phyloP scores from a whole-genome alignment of 2,888 invertebrate genomes.

The Epinotia demarniana region DNA sequence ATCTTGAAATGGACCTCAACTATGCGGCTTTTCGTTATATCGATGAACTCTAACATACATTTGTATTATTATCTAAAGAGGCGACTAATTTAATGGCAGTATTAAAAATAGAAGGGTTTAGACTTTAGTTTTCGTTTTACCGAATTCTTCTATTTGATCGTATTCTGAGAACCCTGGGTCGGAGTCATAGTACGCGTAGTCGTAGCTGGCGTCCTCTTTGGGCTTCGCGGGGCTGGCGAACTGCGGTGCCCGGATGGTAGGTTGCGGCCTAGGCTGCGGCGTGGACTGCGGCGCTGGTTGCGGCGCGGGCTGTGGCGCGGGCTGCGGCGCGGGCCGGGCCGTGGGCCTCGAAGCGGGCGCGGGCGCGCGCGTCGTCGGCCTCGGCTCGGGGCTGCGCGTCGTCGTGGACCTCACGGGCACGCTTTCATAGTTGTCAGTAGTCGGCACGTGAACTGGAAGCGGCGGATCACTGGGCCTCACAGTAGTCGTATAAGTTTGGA shows the following conservation, averaged over 20 bases:
- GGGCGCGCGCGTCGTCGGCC: slow-evolving; percentile 55
- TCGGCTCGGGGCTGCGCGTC: slow-evolving; percentile 57
- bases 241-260: slow-evolving; percentile 61
- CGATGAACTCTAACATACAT: slow-evolving; percentile 9
- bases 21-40: slow-evolving; percentile 3
- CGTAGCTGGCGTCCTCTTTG: slow-evolving; percentile 90
- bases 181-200: slow-evolving; percentile 94
- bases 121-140: slow-evolving; percentile 82
- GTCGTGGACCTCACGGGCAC: slow-evolving; percentile 59
- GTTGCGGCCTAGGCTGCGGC: slow-evolving; percentile 49
- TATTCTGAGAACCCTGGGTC: slow-evolving; percentile 85
- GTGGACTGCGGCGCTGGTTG: not conserved
- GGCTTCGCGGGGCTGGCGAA: slow-evolving; percentile 78
- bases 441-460: slow-evolving; percentile 52
- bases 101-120: slow-evolving; percentile 53
- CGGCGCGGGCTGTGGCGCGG: slow-evolving; percentile 36
- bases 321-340: slow-evolving; percentile 46
- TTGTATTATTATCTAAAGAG: slow-evolving; percentile 64
- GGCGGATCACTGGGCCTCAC: slow-evolving; percentile 66
- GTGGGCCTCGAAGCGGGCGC: slow-evolving; percentile 49
- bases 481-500: slow-evolving; percentile 77
- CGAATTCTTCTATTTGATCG: slow-evolving; percentile 86
- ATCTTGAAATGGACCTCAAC: not conserved
- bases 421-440: slow-evolving; percentile 56
- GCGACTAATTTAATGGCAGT: slow-evolving; percentile 81